Evolutionary conservation across 2,113 vertebrate genomes (phyloP).

Genomic region (Glareola pratincola): DNA sequence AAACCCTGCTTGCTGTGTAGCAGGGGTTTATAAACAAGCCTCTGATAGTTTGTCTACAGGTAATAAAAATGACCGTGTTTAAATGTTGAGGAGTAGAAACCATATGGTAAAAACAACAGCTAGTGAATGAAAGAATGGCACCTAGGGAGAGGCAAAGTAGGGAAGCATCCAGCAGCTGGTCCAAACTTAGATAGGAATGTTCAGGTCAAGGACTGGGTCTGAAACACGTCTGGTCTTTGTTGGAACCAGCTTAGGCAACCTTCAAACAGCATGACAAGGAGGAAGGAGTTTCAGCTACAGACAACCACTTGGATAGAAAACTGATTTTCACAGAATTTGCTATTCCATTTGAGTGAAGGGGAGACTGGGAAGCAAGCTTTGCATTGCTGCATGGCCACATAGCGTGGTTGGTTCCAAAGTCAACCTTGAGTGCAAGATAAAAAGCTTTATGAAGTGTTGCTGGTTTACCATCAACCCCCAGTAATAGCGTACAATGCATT

Average conservation of each 20-base stretch:
- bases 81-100: background rate
- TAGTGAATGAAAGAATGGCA: background rate
- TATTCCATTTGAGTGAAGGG: background rate
- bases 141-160: background rate
- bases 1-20: background rate
- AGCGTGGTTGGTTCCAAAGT: background rate
- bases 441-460: background rate
- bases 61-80: background rate
- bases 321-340: background rate
- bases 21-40: background rate
- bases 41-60: background rate
- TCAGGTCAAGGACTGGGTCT: background rate
- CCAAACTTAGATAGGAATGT: background rate
- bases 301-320: background rate
- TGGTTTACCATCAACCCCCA: background rate
- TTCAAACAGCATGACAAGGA: background rate
- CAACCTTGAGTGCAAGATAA: background rate
- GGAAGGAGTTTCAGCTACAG: background rate
- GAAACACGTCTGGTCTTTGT: background rate
- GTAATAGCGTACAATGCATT: background rate
- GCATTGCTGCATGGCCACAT: background rate
- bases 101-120: background rate
- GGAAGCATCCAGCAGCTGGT: background rate
- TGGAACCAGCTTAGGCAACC: background rate
- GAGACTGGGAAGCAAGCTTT: background rate